These are phyloP conservation scores for Lysandra bellargus DNA, from an alignment of 2,888 invertebrate genomes.

Conservation along the genomic window DNA sequence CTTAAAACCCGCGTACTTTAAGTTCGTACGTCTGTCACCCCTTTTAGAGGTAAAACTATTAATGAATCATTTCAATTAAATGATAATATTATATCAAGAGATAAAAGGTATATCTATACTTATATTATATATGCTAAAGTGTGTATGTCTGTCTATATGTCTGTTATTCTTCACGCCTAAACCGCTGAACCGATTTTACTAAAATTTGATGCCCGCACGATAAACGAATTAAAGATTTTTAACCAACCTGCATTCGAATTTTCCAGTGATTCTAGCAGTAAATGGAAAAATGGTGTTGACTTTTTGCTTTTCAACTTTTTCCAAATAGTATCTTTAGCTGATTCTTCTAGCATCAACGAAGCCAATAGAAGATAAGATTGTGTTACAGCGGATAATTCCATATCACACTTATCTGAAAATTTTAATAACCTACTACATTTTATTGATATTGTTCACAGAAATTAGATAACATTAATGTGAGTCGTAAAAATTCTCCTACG, in stretches of 20 bases:
- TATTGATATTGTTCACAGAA: neutral
- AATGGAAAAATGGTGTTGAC: slow-evolving; percentile 49
- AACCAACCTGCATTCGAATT: slow-evolving; percentile 55
- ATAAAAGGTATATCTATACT: neutral
- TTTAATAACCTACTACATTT: neutral
- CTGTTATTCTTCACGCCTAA: too few species aligned
- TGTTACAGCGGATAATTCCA: slow-evolving; percentile 49
- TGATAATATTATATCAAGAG: neutral
- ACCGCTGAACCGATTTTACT: too few species aligned
- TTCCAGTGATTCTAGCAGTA: slow-evolving; percentile 58
- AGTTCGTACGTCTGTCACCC: too few species aligned
- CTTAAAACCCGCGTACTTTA: too few species aligned
- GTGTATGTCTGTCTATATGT: too few species aligned
- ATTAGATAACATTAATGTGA: neutral
- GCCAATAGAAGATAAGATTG: slow-evolving; percentile 57
- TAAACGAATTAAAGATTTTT: neutral
- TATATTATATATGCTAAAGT: too few species aligned
- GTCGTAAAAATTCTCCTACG: neutral
- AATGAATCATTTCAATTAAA: too few species aligned
- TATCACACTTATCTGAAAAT: slow-evolving; percentile 52
- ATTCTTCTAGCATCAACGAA: slow-evolving; percentile 51
- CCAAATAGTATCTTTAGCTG: slow-evolving; percentile 59
- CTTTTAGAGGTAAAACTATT: too few species aligned
- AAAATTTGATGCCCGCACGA: too few species aligned
- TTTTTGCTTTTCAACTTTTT: slow-evolving; percentile 49